Conservation (phyloP, 2,888 invertebrate genomes). For the Antheraea assamensis region DNA sequence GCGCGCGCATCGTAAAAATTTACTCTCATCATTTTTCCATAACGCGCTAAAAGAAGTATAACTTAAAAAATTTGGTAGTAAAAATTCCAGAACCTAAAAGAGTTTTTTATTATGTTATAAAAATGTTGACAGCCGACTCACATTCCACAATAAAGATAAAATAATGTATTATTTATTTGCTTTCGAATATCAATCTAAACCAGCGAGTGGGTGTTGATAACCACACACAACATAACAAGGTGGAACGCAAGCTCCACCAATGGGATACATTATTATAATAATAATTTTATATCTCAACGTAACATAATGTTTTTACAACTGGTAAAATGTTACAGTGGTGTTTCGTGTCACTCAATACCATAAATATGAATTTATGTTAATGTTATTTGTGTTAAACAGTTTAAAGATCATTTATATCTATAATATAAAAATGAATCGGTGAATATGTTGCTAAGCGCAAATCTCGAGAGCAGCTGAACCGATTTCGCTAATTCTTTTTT, state of each 20-base stretch:
- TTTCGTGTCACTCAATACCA: not conserved
- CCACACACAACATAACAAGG: not conserved
- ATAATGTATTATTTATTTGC: slow-evolving; percentile 1
- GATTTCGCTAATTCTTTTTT: too few relatives aligned
- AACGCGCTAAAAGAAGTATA: too few relatives aligned
- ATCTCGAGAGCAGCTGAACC: too few relatives aligned
- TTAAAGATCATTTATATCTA: too few relatives aligned
- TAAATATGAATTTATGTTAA: not conserved
- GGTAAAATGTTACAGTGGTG: not conserved
- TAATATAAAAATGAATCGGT: too few relatives aligned
- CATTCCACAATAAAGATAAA: slow-evolving; percentile 5
- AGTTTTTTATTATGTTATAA: not conserved
- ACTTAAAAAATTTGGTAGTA: not conserved
- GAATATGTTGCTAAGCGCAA: too few relatives aligned
- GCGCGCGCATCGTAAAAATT: too few relatives aligned
- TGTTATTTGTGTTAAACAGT: not conserved
- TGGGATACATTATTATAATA: not conserved
- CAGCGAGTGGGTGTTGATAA: not conserved
- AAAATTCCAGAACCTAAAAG: not conserved
- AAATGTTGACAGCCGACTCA: not conserved
- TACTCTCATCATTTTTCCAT: too few relatives aligned
- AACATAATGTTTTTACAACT: not conserved
- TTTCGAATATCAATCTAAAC: not conserved
- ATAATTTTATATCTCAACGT: not conserved
- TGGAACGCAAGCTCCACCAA: not conserved